phyloP scores from a whole-genome alignment of 2,113 vertebrate genomes.

The Tachysurus fulvidraco region DNA sequence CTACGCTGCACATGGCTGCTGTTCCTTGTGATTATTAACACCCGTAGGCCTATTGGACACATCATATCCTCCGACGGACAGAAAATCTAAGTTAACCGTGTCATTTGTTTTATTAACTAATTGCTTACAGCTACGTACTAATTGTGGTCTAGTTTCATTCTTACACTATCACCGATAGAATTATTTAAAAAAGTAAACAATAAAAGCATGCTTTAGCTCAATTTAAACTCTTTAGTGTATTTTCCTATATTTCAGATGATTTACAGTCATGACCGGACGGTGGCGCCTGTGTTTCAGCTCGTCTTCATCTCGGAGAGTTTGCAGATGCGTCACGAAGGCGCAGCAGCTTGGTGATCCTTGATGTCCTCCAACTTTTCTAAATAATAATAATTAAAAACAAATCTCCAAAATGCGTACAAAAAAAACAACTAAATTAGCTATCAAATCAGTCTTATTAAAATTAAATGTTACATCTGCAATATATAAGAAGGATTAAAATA shows the following conservation, averaged over 20 bases:
- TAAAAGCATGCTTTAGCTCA: background rate
- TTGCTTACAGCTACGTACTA: background rate
- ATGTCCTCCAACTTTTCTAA: background rate
- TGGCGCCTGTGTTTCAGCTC: conserved; percentile 56
- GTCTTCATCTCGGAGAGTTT: background rate
- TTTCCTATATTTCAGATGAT: background rate
- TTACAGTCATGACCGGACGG: conserved; percentile 46
- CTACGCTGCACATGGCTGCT: background rate
- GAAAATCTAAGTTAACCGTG: background rate
- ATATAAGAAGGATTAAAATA: background rate
- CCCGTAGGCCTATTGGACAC: background rate
- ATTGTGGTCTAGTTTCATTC: background rate
- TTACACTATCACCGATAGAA: background rate
- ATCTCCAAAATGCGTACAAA: background rate
- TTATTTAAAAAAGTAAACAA: background rate
- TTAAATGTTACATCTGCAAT: background rate
- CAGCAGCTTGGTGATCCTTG: background rate
- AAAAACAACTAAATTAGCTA: background rate
- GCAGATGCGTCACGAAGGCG: background rate
- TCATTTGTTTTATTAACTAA: background rate
- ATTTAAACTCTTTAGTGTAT: background rate
- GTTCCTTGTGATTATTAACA: background rate
- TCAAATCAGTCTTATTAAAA: background rate
- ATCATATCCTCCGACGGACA: background rate
- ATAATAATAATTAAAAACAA: background rate